Evolutionary conservation across 2,888 invertebrate species (phyloP), one percentile per base, ranked within the genome.

Genomic region (Furcula furcula): DNA sequence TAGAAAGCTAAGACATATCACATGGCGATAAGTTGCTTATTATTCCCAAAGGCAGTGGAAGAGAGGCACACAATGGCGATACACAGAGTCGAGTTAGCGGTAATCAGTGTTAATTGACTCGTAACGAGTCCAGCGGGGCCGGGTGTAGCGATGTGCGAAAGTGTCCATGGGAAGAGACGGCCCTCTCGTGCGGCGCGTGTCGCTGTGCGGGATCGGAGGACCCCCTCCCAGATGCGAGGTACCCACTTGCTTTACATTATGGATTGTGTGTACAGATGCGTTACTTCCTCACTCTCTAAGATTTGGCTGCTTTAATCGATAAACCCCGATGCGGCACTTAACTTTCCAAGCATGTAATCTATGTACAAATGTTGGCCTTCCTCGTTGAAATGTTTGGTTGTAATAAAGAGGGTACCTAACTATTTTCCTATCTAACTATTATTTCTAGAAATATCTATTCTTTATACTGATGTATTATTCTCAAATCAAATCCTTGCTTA

Each of bases 41-140:
- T 57, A 50, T 60, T 60, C 50, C 47, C 47, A 43, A 60, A 56
- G 57, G 57, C 52, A 42, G 49, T 50, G 46, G 46, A 54, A 39
- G 52, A 42, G 49, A 50, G 46, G 52, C 55, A 55, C 46, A 53
- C 49, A 46, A 52, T 56, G 55, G 54, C 56, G 51, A 43, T 43
- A 60, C 55, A 60, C 57, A 63, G 64, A 70, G 70, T 70, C 75
- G 70, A 63, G 65, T 65, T 66, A 68, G 59, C 66, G 56, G 64
- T 71, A 64, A 67, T 71, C 57, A 65, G 65, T 71, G 74, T 67
- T 78, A 79, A 76, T 79, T 76, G 73, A 65, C 58, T 62, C 55
- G 60, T 69, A 70, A 64, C 67, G 68, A 68, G 57, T 53, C 49
- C 48, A 51, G 51, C 54, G 51, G 53, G 53, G 52, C 52, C 52